phyloP scores from a whole-genome alignment of 2,113 vertebrate genomes.

The Eublepharis macularius region DNA sequence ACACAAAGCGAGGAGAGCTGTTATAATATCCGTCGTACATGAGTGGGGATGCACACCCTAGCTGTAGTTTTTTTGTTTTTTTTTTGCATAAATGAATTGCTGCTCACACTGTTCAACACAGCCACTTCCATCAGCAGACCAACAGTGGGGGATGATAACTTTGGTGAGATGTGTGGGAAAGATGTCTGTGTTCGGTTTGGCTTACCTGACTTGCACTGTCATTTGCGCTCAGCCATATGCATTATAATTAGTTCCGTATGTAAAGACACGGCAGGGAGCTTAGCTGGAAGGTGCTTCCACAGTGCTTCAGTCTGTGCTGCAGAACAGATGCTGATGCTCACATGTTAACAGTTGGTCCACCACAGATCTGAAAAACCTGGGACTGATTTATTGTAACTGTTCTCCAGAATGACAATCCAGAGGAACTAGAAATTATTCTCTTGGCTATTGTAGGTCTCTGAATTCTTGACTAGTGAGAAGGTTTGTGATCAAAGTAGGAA shows the following conservation, averaged over 20 bases:
- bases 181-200: background rate
- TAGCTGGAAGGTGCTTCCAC: background rate
- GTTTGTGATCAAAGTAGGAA: background rate
- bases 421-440: background rate
- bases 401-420: background rate
- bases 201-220: background rate
- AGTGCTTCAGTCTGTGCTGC: background rate
- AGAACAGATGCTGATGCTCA: background rate
- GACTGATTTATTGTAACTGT: background rate
- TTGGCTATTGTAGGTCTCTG: background rate
- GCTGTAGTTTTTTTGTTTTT: background rate
- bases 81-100: background rate
- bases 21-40: background rate
- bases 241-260: no score
- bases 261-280: background rate
- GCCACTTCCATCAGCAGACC: background rate
- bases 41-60: background rate
- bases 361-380: background rate
- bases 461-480: background rate
- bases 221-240: no score
- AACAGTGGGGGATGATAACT: background rate
- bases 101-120: background rate
- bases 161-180: background rate
- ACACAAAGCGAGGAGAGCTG: background rate
- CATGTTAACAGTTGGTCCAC: background rate